Conservation (phyloP, 2,888 invertebrate species). For the Parnassius orleans region DNA sequence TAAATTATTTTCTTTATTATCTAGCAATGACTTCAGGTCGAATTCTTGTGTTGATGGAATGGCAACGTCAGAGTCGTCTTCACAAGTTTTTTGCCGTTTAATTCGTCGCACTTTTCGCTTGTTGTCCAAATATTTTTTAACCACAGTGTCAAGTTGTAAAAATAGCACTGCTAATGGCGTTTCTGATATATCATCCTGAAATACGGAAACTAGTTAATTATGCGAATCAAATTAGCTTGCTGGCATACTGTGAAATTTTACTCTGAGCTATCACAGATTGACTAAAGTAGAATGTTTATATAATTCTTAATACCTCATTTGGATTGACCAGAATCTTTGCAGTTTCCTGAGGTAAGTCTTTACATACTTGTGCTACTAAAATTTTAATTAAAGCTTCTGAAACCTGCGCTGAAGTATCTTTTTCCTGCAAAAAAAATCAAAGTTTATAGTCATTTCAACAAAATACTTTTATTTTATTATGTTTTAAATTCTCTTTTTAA, state of each 20-base stretch:
- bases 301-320: conserved; percentile 77
- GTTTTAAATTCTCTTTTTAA: too few species aligned
- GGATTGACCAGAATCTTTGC: conserved; percentile 83
- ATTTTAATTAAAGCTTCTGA: conserved; percentile 85
- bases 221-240: too few species aligned
- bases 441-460: too few species aligned
- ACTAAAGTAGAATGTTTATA: too few species aligned
- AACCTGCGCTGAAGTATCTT: conserved; percentile 69
- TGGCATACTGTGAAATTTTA: too few species aligned
- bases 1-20: conserved; percentile 52
- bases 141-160: conserved; percentile 67
- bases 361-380: conserved; percentile 82
- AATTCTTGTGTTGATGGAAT: conserved; percentile 38
- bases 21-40: conserved; percentile 53
- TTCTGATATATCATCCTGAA: conserved; percentile 72
- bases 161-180: conserved; percentile 70
- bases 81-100: conserved; percentile 63
- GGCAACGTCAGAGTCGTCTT: conserved; percentile 42
- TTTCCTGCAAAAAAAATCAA: conserved; percentile 58
- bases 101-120: conserved; percentile 59
- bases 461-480: too few species aligned
- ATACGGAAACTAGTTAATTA: neutral
- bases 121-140: conserved; percentile 58
- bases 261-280: too few species aligned
- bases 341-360: conserved; percentile 72